Evolutionary conservation across 1,140 invertebrate species (phyloP).

Genomic region (Aradophagus sp.): DNA sequence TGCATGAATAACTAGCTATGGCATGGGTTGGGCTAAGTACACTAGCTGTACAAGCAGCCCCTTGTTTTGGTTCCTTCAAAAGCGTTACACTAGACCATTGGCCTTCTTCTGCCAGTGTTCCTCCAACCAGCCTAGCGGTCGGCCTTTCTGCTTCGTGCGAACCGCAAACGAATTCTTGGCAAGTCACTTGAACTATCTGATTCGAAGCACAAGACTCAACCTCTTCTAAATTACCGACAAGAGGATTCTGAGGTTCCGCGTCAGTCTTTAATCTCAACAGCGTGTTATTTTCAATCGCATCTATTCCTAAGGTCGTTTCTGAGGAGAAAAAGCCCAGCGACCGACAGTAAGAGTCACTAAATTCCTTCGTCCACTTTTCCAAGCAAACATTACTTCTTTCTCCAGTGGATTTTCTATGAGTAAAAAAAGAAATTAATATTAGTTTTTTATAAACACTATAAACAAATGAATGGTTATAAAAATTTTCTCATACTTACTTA

Average conservation of each 20-base stretch:
- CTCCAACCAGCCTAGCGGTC: constrained; percentile 74
- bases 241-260: constrained; percentile 56
- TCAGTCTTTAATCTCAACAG: constrained; percentile 70
- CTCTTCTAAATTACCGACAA: constrained; percentile 72
- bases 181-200: constrained; percentile 75
- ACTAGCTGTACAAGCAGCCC: constrained; percentile 77
- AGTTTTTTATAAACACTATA: too few relatives aligned
- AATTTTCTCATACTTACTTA: constrained; percentile 62
- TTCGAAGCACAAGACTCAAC: constrained; percentile 70
- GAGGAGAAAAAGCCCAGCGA: constrained; percentile 75
- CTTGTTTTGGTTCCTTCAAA: constrained; percentile 74
- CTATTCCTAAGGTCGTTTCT: constrained; percentile 64
- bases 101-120: constrained; percentile 71
- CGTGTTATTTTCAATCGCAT: constrained; percentile 47
- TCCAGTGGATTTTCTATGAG: constrained; percentile 64
- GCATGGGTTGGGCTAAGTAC: constrained; percentile 78
- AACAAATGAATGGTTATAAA: too few relatives aligned
- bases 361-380: constrained; percentile 75
- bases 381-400: constrained; percentile 74
- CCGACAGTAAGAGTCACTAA: constrained; percentile 76
- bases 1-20: constrained; percentile 77
- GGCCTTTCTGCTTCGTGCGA: constrained; percentile 67
- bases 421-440: constrained; percentile 21
- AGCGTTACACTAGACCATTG: constrained; percentile 78
- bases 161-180: constrained; percentile 78